Conservation (phyloP, 35 echinoderm and acorn worm genomes). For the Ophioderma brevispina region DNA sequence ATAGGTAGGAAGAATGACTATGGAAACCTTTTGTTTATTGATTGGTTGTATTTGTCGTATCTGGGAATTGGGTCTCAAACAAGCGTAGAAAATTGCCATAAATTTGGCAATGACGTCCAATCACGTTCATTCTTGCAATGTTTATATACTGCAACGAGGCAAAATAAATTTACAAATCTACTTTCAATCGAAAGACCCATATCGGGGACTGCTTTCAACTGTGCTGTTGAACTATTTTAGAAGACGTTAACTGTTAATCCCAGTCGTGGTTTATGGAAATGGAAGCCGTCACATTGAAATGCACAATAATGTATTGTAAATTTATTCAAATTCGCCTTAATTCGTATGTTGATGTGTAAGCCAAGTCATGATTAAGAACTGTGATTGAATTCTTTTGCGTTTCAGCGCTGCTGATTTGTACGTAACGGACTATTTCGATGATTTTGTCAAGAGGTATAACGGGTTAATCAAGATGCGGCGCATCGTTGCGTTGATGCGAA, state of each 20-base stretch:
- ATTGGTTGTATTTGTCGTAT: not conserved
- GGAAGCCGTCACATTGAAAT: too few species aligned
- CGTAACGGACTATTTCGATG: slow-evolving; percentile 73
- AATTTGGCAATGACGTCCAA: not conserved
- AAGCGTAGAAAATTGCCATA: not conserved
- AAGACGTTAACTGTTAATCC: too few species aligned
- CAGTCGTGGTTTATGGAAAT: too few species aligned
- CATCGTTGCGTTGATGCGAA: slow-evolving; percentile 34
- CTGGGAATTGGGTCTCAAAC: not conserved
- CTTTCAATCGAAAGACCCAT: too few species aligned
- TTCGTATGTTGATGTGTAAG: too few species aligned
- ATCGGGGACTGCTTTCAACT: too few species aligned
- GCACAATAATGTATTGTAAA: too few species aligned
- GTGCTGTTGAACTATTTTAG: too few species aligned
- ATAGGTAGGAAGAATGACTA: slow-evolving; percentile 82
- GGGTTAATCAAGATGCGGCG: slow-evolving; percentile 27
- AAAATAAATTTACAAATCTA: not conserved
- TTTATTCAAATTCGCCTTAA: too few species aligned
- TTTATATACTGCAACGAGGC: not conserved
- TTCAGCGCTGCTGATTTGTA: slow-evolving; percentile 91
- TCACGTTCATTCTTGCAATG: not conserved
- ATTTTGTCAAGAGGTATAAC: slow-evolving; percentile 6
- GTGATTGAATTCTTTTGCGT: too few species aligned
- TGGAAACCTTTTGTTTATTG: too few species aligned
- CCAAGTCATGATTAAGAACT: too few species aligned